These are phyloP conservation scores for Novumbra hubbsi DNA, from an alignment of 2,797 vertebrate genomes.

Conservation along the genomic window DNA sequence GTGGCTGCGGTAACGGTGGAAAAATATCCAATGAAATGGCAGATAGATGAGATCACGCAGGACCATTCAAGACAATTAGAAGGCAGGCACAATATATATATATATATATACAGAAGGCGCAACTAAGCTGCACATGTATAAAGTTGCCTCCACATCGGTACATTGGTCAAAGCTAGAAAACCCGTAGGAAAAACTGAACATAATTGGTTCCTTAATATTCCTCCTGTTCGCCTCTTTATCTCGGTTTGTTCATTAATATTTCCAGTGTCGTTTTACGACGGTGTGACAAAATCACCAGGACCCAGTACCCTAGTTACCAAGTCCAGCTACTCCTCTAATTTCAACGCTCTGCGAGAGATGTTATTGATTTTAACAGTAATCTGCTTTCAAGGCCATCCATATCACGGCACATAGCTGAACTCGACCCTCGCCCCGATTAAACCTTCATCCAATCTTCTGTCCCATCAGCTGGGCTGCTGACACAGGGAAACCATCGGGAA, in stretches of 20 bases:
- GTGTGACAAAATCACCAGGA: not conserved
- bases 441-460: constrained; percentile 38
- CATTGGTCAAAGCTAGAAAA: no score
- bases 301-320: constrained; percentile 27
- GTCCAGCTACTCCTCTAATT: constrained; percentile 45
- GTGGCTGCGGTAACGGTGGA: no score
- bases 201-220: no score
- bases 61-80: no score
- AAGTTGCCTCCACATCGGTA: no score
- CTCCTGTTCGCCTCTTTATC: no score
- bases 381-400: constrained; percentile 66
- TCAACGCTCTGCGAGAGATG: constrained; percentile 50
- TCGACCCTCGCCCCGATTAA: not conserved
- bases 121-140: no score
- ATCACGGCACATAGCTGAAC: constrained; percentile 59
- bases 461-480: constrained; percentile 58
- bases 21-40: no score
- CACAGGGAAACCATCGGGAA: constrained; percentile 59
- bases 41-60: no score
- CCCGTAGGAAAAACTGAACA: no score
- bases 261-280: not conserved
- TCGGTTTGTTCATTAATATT: not conserved
- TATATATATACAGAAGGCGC: no score
- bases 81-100: no score
- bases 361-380: constrained; percentile 69